A percentile compares a stretch with the other conserved stretches of the same genome.
Conservation (phyloP, 2,888 invertebrate species). For the Polyploca ridens region DNA sequence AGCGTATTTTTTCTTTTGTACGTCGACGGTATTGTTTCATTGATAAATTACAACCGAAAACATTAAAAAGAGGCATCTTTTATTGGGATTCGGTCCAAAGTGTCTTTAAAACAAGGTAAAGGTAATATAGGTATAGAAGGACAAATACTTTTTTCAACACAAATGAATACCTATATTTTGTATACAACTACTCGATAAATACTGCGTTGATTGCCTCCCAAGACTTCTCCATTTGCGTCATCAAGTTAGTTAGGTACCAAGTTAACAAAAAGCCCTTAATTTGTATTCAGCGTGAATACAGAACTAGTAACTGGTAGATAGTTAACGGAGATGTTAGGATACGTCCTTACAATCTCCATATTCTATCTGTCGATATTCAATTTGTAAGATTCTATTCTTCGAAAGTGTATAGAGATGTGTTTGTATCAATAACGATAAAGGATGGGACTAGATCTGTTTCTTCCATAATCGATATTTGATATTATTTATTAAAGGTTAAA, state of each 20-base stretch:
- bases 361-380: slow-evolving; percentile 9
- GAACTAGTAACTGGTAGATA: slow-evolving; percentile 18
- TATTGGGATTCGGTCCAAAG: neutral
- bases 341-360: slow-evolving; percentile 16
- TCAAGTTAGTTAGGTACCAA: neutral
- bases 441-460: neutral
- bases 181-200: neutral
- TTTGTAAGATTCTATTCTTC: neutral
- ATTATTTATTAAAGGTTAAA: too few species aligned
- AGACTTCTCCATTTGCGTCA: neutral
- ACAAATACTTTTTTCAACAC: too few species aligned
- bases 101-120: neutral
- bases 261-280: slow-evolving; percentile 22
- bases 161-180: too few species aligned
- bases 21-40: neutral
- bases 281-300: slow-evolving; percentile 20
- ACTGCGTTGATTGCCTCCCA: neutral
- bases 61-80: neutral
- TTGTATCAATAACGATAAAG: neutral
- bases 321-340: slow-evolving; percentile 21
- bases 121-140: too few species aligned
- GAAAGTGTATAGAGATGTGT: neutral
- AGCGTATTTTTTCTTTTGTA: slow-evolving; percentile 29
- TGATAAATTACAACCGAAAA: slow-evolving; percentile 1
- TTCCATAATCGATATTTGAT: neutral